Percentiles rank a stretch among this genome's conserved stretches.
These are phyloP conservation scores for Aphelinus atriplicis DNA, from an alignment of 1,140 invertebrate genomes.

Conservation along the genomic window DNA sequence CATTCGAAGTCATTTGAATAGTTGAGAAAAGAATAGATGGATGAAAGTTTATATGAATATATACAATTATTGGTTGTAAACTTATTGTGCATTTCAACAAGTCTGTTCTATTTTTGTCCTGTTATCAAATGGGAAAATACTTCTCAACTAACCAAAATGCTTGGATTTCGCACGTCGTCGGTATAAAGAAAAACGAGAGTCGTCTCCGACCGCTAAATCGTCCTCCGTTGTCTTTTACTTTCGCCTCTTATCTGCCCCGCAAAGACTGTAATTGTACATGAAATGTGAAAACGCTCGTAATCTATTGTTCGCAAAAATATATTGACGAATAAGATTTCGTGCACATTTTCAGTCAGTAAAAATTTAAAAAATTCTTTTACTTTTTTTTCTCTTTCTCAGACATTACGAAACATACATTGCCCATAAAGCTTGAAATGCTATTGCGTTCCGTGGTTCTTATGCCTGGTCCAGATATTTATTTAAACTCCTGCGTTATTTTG, in stretches of 20 bases:
- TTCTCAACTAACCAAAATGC: constrained; percentile 21
- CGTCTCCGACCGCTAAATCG: constrained; percentile 3
- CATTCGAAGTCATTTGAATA: constrained; percentile 4
- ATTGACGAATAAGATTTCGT: neutral
- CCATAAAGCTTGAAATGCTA: neutral
- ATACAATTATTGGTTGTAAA: neutral
- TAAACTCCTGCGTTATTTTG: neutral
- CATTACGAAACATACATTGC: constrained; percentile 9
- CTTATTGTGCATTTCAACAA: constrained; percentile 16
- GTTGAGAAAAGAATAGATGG: constrained; percentile 9
- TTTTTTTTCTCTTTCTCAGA: constrained; percentile 6
- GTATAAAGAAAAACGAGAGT: constrained; percentile 5
- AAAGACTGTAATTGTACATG: constrained; percentile 38
- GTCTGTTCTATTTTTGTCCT: constrained; percentile 13
- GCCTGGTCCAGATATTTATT: neutral
- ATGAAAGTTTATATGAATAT: constrained; percentile 16
- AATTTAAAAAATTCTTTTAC: no score
- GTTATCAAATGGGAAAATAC: constrained; percentile 3
- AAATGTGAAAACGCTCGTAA: constrained; percentile 15
- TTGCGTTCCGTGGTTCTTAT: constrained; percentile 3
- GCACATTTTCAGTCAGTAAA: neutral
- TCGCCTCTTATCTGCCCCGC: constrained; percentile 17
- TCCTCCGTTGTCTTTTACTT: constrained; percentile 27
- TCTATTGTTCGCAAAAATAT: constrained; percentile 16
- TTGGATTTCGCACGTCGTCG: neutral